Conservation (phyloP, 2,113 vertebrate genomes). For the Microcebus griseorufus region DNA sequence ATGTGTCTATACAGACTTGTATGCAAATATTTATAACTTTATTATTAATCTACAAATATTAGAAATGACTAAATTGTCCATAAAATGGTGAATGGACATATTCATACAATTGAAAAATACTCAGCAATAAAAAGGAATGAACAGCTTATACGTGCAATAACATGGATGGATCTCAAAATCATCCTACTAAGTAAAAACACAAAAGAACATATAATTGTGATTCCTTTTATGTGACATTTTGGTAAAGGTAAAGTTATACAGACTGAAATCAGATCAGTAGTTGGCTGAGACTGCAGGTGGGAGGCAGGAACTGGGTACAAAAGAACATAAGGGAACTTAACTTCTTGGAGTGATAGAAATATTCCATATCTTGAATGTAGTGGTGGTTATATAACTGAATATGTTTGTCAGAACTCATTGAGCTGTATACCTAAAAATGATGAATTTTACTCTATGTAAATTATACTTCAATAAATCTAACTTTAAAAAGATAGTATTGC, state of each 20-base stretch:
- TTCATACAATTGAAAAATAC: neutral
- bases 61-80: neutral
- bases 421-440: neutral
- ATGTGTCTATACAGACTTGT: neutral
- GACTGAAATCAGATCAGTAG: conserved; percentile 6
- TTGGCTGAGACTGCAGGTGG: neutral
- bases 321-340: neutral
- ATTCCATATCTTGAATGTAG: neutral
- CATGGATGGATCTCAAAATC: neutral
- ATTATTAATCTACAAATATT: neutral
- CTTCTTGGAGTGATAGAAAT: neutral
- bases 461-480: conserved; percentile 31
- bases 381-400: conserved; percentile 2
- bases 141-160: neutral
- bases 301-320: neutral
- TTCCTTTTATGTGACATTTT: neutral
- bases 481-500: conserved; percentile 12
- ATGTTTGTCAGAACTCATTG: conserved; percentile 1
- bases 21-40: neutral
- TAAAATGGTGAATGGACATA: neutral
- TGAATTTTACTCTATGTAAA: neutral
- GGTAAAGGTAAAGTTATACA: neutral
- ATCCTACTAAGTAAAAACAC: neutral
- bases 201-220: neutral
- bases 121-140: neutral